Conservation (phyloP, 2,797 vertebrate genomes). For the Botia kubotai region DNA sequence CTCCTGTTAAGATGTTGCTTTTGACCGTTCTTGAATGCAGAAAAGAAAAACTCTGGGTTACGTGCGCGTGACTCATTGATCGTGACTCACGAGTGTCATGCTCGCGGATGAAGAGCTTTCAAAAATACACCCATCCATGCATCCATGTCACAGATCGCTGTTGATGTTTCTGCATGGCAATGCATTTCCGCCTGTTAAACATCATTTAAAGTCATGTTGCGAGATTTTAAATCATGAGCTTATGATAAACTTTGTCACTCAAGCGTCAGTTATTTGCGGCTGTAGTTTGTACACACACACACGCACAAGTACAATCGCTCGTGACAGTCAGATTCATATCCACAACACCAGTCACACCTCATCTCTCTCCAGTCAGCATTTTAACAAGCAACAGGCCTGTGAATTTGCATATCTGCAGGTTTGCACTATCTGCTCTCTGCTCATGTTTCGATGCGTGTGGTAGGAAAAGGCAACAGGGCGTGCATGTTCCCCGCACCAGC, state of each 20-base stretch:
- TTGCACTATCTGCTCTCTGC: slow-evolving; percentile 21
- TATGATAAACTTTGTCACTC: not conserved
- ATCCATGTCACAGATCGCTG: slow-evolving; percentile 21
- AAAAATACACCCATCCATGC: slow-evolving; percentile 22
- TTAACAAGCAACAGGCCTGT: not conserved
- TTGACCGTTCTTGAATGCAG: slow-evolving; percentile 4
- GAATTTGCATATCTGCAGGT: slow-evolving; percentile 16
- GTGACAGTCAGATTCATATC: not conserved
- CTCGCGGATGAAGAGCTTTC: slow-evolving; percentile 31
- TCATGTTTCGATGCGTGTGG: slow-evolving; percentile 34
- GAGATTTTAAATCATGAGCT: not conserved
- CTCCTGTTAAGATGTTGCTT: slow-evolving; percentile 18
- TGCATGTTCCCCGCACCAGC: slow-evolving; percentile 32
- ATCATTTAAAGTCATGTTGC: not conserved
- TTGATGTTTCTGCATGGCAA: not conserved
- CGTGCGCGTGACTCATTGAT: slow-evolving; percentile 50
- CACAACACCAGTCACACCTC: not conserved
- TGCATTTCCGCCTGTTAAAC: not conserved
- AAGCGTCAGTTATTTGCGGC: not conserved
- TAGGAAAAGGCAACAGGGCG: slow-evolving; percentile 18
- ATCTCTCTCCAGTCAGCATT: slow-evolving; percentile 7
- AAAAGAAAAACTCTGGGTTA: not conserved
- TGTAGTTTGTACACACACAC: not conserved
- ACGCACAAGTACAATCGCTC: not conserved
- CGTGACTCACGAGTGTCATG: slow-evolving; percentile 50